Percentiles rank a stretch among this genome's conserved stretches.
phyloP scores from a whole-genome alignment of 2,113 vertebrate species.

The Butastur rufipennis region DNA sequence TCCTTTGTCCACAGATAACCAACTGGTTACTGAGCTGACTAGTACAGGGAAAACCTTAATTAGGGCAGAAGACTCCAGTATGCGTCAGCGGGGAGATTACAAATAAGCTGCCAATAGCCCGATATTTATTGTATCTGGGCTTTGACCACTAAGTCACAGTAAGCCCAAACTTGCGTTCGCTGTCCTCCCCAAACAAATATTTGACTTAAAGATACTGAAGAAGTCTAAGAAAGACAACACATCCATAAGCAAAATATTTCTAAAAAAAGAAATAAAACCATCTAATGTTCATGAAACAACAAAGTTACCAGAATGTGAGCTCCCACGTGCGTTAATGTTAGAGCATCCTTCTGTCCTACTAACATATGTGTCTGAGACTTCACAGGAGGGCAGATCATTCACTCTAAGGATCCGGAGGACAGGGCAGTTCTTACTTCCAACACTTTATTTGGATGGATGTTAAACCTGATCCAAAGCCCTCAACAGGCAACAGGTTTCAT shows the following conservation, averaged over 20 bases:
- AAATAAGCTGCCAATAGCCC: background rate
- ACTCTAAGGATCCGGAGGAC: no score
- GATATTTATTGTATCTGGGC: background rate
- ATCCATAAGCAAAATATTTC: background rate
- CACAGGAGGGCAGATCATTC: background rate
- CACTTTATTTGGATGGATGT: background rate
- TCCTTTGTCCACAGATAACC: background rate
- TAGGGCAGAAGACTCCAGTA: background rate
- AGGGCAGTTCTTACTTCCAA: background rate
- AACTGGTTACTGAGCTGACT: background rate
- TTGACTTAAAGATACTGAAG: background rate
- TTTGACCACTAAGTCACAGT: background rate
- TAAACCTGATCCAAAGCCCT: background rate
- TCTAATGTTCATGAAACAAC: background rate
- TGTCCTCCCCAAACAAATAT: background rate
- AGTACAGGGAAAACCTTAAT: constrained; percentile 25
- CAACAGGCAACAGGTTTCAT: fast-evolving
- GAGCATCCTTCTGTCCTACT: background rate
- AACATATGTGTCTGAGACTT: fast-evolving
- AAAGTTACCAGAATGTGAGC: background rate
- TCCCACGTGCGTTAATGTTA: background rate
- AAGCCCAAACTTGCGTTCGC: background rate
- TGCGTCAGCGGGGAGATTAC: background rate
- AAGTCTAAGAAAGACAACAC: background rate
- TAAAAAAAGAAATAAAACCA: background rate